phyloP scores from a whole-genome alignment of 1,140 invertebrate genomes.

The Andrena cerasifolii region DNA sequence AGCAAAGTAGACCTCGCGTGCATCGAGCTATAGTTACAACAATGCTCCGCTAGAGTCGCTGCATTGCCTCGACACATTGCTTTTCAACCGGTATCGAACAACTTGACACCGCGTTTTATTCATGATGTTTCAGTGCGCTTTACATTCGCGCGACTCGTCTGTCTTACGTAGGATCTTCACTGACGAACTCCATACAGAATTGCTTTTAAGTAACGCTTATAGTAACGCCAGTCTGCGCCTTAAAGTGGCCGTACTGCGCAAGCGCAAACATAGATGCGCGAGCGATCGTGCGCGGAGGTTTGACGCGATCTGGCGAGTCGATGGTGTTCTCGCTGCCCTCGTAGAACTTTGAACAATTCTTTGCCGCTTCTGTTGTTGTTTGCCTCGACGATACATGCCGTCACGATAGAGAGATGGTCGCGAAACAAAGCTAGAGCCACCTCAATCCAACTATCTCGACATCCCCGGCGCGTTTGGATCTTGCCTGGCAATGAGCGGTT shows the following conservation, averaged over 20 bases:
- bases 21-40: not conserved
- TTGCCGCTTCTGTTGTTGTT: not conserved
- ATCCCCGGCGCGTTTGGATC: slow-evolving; percentile 47
- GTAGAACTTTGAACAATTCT: not conserved
- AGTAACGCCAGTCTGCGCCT: too few species aligned
- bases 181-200: not conserved
- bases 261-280: not conserved
- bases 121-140: not conserved
- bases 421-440: not conserved
- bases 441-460: slow-evolving; percentile 67
- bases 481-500: slow-evolving; percentile 29
- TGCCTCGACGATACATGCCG: not conserved
- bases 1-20: not conserved
- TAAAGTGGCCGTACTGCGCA: not conserved
- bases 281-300: not conserved
- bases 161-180: not conserved
- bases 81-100: not conserved
- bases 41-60: not conserved
- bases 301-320: not conserved
- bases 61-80: not conserved
- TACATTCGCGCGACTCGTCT: not conserved
- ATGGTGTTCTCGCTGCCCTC: not conserved
- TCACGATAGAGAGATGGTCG: slow-evolving; percentile 6
- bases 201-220: not conserved
- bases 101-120: not conserved